Evolutionary conservation across 2,113 vertebrate genomes (phyloP).

Genomic region (Raja brachyura): DNA sequence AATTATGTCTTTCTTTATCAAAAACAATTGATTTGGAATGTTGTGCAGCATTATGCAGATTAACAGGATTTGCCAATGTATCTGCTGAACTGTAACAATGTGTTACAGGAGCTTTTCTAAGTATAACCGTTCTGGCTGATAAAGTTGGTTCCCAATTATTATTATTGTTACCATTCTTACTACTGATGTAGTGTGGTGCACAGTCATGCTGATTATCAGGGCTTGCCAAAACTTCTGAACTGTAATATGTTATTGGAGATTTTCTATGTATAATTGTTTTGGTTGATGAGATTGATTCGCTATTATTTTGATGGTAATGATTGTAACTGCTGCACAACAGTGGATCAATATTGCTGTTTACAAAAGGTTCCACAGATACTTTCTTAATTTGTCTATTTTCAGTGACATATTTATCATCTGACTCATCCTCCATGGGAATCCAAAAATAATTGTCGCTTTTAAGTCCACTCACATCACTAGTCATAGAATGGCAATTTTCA

Average conservation of each 20-base stretch:
- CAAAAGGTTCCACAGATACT: background rate
- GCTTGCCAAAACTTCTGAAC: background rate
- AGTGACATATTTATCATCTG: constrained; percentile 41
- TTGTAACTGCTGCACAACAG: background rate
- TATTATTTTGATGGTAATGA: background rate
- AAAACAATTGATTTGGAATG: background rate
- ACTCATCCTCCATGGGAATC: constrained; percentile 39
- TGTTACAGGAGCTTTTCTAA: background rate
- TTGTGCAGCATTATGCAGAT: background rate
- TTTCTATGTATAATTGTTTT: constrained; percentile 15
- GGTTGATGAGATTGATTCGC: background rate
- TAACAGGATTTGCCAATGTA: background rate
- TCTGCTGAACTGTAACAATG: constrained; percentile 13
- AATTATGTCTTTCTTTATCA: background rate
- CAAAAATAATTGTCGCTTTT: constrained; percentile 41
- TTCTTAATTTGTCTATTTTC: background rate
- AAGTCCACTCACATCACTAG: background rate
- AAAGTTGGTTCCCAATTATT: background rate
- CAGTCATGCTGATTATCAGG: background rate
- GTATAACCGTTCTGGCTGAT: background rate
- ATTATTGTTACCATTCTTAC: background rate
- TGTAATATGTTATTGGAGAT: background rate
- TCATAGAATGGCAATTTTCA: background rate
- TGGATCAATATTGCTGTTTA: background rate
- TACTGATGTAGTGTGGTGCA: background rate